phyloP scores from a whole-genome alignment of 2,113 vertebrate genomes.

The Mustelus asterias region DNA sequence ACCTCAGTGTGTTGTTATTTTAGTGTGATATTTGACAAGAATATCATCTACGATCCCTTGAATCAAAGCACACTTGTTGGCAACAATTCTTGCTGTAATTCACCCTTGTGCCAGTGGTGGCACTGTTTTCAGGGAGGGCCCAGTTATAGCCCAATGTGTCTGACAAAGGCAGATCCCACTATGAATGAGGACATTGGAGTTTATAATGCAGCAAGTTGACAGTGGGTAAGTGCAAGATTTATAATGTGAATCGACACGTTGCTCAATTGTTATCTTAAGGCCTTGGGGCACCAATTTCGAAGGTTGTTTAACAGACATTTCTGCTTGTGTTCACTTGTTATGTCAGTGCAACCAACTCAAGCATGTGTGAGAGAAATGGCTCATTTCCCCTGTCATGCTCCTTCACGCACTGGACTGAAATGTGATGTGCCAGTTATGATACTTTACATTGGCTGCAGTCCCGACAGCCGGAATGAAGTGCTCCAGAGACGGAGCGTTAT shows the following conservation, averaged over 20 bases:
- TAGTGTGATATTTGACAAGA: no score
- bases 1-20: not conserved
- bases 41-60: not conserved
- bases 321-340: not conserved
- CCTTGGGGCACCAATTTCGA: not conserved
- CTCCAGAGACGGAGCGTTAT: not conserved
- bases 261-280: not conserved
- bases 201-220: not conserved
- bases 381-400: not conserved
- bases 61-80: not conserved
- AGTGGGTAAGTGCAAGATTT: not conserved
- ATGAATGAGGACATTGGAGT: not conserved
- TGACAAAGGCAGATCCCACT: not conserved
- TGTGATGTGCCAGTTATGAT: not conserved
- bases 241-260: not conserved
- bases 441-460: not conserved
- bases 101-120: not conserved
- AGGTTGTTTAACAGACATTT: not conserved
- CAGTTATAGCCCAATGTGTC: no score
- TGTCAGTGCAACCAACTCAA: not conserved
- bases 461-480: not conserved
- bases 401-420: not conserved
- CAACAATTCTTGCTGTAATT: not conserved
- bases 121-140: not conserved
- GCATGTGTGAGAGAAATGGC: not conserved